phyloP scores from a whole-genome alignment of 1,140 invertebrate genomes.

The Microvelia longipes region DNA sequence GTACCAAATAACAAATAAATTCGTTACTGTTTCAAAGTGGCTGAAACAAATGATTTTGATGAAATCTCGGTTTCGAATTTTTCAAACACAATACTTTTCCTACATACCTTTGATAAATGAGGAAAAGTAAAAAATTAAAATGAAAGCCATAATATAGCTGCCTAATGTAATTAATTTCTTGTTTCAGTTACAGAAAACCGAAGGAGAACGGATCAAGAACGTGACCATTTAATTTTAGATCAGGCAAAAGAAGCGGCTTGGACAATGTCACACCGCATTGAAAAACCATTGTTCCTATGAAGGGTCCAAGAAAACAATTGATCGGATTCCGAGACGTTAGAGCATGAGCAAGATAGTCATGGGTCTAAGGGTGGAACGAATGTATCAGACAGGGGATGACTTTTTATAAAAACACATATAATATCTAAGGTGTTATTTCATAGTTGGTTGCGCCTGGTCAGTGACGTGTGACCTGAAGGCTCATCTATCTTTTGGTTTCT shows the following conservation, averaged over 20 bases:
- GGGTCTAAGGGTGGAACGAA: not conserved
- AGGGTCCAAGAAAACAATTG: no score
- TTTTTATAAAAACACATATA: not conserved
- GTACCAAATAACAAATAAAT: no score
- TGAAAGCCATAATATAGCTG: no score
- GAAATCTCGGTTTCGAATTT: no score
- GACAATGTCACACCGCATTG: not conserved
- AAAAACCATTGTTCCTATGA: not conserved
- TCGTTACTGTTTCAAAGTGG: no score
- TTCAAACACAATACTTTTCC: no score
- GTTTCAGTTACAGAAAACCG: not conserved
- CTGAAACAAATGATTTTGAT: no score
- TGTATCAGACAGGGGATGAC: not conserved
- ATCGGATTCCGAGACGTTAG: no score
- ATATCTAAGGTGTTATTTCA: not conserved
- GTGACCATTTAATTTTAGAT: not conserved
- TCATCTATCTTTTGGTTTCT: not conserved
- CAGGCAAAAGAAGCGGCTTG: not conserved
- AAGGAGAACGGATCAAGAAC: not conserved
- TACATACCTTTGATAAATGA: no score
- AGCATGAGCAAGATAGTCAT: no score
- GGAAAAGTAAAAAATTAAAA: no score
- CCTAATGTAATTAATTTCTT: no score
- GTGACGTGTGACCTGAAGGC: not conserved
- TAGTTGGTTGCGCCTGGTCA: not conserved